These are phyloP conservation scores for Coleophora flavipennella DNA, from an alignment of 2,888 invertebrate species.

Conservation along the genomic window DNA sequence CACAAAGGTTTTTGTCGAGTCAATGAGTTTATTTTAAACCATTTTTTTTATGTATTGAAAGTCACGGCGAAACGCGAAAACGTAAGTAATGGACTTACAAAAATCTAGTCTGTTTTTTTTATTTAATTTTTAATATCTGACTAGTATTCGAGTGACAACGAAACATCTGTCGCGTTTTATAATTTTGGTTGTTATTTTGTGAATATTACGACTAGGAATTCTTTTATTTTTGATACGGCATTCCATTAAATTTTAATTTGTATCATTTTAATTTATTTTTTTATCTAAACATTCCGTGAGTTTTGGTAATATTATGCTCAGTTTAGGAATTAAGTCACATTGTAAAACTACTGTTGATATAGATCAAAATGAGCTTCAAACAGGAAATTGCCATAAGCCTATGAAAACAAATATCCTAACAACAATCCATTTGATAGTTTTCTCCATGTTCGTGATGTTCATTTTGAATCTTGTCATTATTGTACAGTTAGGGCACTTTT, in stretches of 20 bases:
- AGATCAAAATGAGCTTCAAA: no score
- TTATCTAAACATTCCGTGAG: constrained; percentile 53
- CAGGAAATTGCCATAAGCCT: no score
- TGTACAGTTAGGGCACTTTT: no score
- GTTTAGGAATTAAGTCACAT: constrained; percentile 9
- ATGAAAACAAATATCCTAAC: no score
- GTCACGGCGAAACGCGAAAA: constrained; percentile 62
- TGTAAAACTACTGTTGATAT: no score
- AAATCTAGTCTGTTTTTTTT: constrained; percentile 60
- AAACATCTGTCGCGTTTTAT: constrained; percentile 28
- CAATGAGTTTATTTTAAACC: constrained; percentile 21
- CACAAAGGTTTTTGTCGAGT: constrained; percentile 43
- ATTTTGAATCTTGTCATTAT: no score
- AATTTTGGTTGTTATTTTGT: background rate
- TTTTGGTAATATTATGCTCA: constrained; percentile 42
- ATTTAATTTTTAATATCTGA: constrained; percentile 44
- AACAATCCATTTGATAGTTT: no score
- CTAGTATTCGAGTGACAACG: constrained; percentile 39
- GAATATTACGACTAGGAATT: no score
- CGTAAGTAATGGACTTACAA: constrained; percentile 54
- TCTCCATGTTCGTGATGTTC: no score
- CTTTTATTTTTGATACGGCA: constrained; percentile 31
- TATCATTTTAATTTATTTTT: constrained; percentile 14
- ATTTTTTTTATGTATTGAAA: constrained; percentile 25
- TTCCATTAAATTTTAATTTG: constrained; percentile 51